These are phyloP conservation scores for Schizopygopsis malacanthus DNA, from an alignment of 2,797 vertebrate genomes.

Conservation along the genomic window DNA sequence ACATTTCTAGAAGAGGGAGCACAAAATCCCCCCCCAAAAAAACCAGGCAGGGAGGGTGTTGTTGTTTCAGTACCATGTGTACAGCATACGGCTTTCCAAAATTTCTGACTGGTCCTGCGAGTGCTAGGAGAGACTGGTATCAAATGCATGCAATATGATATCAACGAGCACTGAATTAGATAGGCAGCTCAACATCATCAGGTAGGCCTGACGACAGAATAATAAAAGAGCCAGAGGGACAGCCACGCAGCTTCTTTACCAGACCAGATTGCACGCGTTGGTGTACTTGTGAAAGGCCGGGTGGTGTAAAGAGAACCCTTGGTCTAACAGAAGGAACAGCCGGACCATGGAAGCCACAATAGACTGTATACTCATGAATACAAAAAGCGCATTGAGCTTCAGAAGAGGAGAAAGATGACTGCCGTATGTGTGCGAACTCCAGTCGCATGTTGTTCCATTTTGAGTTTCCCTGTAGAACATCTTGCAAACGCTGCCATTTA, in stretches of 20 bases:
- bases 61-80: conserved; percentile 33
- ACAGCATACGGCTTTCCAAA: neutral
- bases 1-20: conserved; percentile 49
- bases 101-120: neutral
- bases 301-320: conserved; percentile 35
- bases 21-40: conserved; percentile 6
- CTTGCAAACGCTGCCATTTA: conserved; percentile 1
- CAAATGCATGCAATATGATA: conserved; percentile 38
- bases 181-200: conserved; percentile 24
- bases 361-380: conserved; percentile 59
- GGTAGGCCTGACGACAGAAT: conserved; percentile 41
- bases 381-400: conserved; percentile 69
- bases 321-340: conserved; percentile 51
- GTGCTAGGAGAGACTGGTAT: conserved; percentile 3
- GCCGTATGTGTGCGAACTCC: conserved; percentile 56
- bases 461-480: neutral
- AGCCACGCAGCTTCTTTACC: conserved; percentile 17
- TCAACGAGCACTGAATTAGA: conserved; percentile 1
- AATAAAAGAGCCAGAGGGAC: conserved; percentile 34
- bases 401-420: conserved; percentile 69
- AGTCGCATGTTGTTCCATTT: conserved; percentile 9
- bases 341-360: conserved; percentile 48
- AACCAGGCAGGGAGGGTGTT: neutral
- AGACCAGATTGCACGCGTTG: conserved; percentile 51
- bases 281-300: conserved; percentile 40